Evolutionary conservation across 1,140 invertebrate species (phyloP), one percentile per base, ranked within the genome.

Genomic region (Cydia fagiglandana): DNA sequence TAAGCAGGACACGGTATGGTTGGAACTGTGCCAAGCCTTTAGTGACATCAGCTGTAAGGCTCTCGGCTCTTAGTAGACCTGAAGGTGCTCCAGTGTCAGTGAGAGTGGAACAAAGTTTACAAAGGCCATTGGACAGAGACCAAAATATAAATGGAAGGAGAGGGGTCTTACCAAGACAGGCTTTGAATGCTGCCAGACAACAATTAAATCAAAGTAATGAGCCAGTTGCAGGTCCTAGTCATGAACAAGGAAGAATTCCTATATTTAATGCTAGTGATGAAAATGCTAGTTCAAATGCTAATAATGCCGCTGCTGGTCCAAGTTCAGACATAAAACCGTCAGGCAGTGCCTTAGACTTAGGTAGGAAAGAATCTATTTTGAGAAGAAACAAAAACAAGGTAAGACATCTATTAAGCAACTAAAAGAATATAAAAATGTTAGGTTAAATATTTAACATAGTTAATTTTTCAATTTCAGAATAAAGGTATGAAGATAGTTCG

Each of bases 91-190:
- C 88, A 76, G 84, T 93, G 0, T 82, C 91, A 66, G 90, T 91
- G 4, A 82, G 91, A 83, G 84, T 93, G 7, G 86, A 93, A 80
- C 88, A 91, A 81, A 90, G 91, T 79, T 80, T 93, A 80, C 88
- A 92, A 76, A 90, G 91, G 70, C 88, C 92, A 38, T 79, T 95
- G 56, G 95, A 96, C 84, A 93, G 93, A 86, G 96, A 96, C 87
- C 95, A 95, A 79, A 96, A 96, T 88, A 95, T 96, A 4, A 96
- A 96, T 91, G 96, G 96, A 13, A 94, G 94, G 70, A 93, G 95
- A 84, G 96, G 96, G 38, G 92, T 93, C 4, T 93, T 96, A 20
- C 93, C 93, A 28, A 88, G 92, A 76, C 86, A 90, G 77, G 76
- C 79, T 75, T 70, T 70, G 34, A 70, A 70, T 38, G 74, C 77